Evolutionary conservation across 1,140 invertebrate species (phyloP).

Genomic region (Sycophaga agraensis): DNA sequence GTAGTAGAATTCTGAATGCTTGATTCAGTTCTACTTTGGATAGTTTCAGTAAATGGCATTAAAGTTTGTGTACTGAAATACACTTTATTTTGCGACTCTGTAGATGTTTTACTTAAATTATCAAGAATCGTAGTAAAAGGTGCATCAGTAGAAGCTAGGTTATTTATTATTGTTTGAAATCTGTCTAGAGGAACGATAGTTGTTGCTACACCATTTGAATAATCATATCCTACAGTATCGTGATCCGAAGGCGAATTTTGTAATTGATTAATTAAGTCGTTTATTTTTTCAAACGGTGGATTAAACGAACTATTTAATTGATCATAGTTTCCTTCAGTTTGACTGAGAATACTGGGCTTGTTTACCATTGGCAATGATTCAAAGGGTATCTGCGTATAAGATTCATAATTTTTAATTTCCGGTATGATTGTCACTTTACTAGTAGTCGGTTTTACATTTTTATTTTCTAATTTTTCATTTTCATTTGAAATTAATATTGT

Average conservation of each 20-base stretch:
- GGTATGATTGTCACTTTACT: too few species aligned
- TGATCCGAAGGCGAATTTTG: background rate
- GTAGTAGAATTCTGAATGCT: background rate
- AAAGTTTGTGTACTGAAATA: background rate
- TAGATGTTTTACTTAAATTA: background rate
- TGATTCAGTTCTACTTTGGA: background rate
- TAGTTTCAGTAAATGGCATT: background rate
- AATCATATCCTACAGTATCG: background rate
- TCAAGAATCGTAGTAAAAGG: background rate
- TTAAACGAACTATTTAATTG: background rate
- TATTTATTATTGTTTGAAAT: constrained; percentile 6
- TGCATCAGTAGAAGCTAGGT: background rate
- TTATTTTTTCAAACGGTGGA: constrained; percentile 26
- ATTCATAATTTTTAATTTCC: constrained; percentile 17
- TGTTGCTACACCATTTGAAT: constrained; percentile 1
- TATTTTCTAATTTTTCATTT: too few species aligned
- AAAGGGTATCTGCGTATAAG: background rate
- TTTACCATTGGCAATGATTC: constrained; percentile 3
- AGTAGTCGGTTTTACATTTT: background rate
- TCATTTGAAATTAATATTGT: too few species aligned
- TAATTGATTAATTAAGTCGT: constrained; percentile 14
- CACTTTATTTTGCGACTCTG: background rate
- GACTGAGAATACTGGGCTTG: constrained; percentile 1
- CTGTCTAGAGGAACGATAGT: constrained; percentile 17
- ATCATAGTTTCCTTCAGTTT: constrained; percentile 8